Evolutionary conservation across 2,113 vertebrate species (phyloP).

Genomic region (Poeciliopsis turrubarensis): DNA sequence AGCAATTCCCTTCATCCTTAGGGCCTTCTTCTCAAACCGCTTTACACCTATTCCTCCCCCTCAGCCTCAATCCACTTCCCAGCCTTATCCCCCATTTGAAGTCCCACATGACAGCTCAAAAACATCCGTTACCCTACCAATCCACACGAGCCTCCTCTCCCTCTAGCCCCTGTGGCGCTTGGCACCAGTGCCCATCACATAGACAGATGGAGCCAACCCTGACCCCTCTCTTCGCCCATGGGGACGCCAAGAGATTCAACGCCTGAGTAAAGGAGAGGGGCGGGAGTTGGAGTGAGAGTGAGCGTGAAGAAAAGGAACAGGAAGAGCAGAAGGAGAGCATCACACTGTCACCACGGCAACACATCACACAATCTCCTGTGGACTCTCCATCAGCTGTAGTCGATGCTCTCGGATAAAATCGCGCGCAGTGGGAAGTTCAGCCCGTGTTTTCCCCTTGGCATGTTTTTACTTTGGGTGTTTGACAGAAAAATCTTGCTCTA

Average conservation of each 20-base stretch:
- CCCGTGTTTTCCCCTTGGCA: slow-evolving; percentile 4
- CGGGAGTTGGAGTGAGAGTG: slow-evolving; percentile 30
- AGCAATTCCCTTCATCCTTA: slow-evolving; percentile 18
- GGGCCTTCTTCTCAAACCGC: slow-evolving; percentile 21
- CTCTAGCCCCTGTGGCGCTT: slow-evolving; percentile 67
- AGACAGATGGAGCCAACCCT: slow-evolving; percentile 79
- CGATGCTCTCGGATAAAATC: slow-evolving; percentile 38
- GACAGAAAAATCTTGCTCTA: slow-evolving; percentile 14
- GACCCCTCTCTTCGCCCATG: slow-evolving; percentile 67
- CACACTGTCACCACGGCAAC: slow-evolving; percentile 63
- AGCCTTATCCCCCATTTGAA: slow-evolving; percentile 29
- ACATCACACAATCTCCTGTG: slow-evolving; percentile 41
- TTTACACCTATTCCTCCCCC: slow-evolving; percentile 14
- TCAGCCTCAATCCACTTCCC: neutral
- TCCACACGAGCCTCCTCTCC: slow-evolving; percentile 48
- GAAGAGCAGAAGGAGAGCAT: slow-evolving; percentile 37
- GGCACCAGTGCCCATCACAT: slow-evolving; percentile 71
- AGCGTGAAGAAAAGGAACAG: slow-evolving; percentile 16
- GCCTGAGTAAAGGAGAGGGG: slow-evolving; percentile 50
- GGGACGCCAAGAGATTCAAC: slow-evolving; percentile 63
- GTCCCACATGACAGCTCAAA: slow-evolving; percentile 67
- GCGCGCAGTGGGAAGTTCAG: slow-evolving; percentile 30
- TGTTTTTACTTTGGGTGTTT: slow-evolving; percentile 46
- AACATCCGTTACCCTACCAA: slow-evolving; percentile 59
- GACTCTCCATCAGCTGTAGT: slow-evolving; percentile 44